Base-by-base conservation (phyloP, 1,140 invertebrate species). In the Lepidurus arcticus region DNA sequence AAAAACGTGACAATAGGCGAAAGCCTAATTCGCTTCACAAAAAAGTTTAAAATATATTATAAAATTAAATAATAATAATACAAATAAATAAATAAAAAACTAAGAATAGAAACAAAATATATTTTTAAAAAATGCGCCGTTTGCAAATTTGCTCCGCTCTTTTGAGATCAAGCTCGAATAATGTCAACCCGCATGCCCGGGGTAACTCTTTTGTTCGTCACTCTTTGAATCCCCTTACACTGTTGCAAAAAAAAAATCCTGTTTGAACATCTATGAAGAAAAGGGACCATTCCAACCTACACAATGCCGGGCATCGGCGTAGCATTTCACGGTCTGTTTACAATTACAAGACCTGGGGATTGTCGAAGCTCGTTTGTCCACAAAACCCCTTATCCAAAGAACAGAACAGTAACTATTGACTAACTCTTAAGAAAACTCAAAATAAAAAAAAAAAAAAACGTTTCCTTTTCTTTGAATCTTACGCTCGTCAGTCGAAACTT, bases 241-340 rank as follows among this genome's bases (percentile, higher is more conserved):
- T 34, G 53, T 13, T 65, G 53, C 7, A 34, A 34, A 34, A 34
- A 34, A 34, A 34, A 34, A 34, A 0, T 34, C 53, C 53, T 9
- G 3, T 21, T 65, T 65, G 21, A 13, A 65, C 5, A 65, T 7
- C 16, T 65, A 13, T 65, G n/a, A 21, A 65, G 53, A 13, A 9
- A 65, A n/a, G n/a, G 16, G 21, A 65, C 53, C n/a, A 65, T 65
- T 65, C 53, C 16, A 65, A 65, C 53, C 13, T 21, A 65, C 1
- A 65, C 53, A 65, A 65, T 65, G 53, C n/a, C 53, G 53, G 53
- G 53, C 53, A 65, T 65, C 53, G 34, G 16, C 53, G 53, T 65
- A 65, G 53, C 21, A 65, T 65, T 65, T 65, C 53, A 65, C 53
- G 53, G 53, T 65, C 53, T 65, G 53, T 65, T 65, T 65, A 65